Evolutionary conservation across 1,140 invertebrate genomes (phyloP).

Genomic region (Marisa cornuarietis): DNA sequence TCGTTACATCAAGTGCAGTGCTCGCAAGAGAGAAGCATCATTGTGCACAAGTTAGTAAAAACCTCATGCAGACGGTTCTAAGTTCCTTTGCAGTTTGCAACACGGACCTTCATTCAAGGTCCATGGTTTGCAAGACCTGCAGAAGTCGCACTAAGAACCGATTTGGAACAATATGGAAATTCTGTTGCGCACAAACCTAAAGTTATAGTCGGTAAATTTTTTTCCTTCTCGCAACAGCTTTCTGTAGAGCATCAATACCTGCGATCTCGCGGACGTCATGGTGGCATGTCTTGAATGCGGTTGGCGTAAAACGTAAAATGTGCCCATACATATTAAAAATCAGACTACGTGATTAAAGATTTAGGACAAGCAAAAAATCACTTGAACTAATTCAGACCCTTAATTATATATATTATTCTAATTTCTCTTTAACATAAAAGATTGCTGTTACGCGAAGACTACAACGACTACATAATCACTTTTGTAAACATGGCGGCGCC

Average conservation of each 20-base stretch:
- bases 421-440: background rate
- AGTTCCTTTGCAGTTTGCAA: background rate
- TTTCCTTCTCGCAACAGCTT: conserved; percentile 47
- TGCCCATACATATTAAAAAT: background rate
- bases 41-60: background rate
- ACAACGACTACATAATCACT: background rate
- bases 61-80: background rate
- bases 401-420: background rate
- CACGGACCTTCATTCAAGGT: no score
- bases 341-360: background rate
- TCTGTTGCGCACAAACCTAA: conserved; percentile 40
- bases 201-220: conserved; percentile 57
- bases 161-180: background rate
- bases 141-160: no score
- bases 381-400: background rate
- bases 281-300: conserved; percentile 11
- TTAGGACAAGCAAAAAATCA: background rate
- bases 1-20: background rate
- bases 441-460: no score
- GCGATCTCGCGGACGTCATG: conserved; percentile 37
- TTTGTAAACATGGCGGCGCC: conserved; percentile 17
- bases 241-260: conserved; percentile 49
- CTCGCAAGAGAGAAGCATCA: background rate
- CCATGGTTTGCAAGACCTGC: background rate
- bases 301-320: conserved; percentile 3